Evolutionary conservation across 1,140 invertebrate genomes (phyloP).

Genomic region (Leptopilina clavipes): DNA sequence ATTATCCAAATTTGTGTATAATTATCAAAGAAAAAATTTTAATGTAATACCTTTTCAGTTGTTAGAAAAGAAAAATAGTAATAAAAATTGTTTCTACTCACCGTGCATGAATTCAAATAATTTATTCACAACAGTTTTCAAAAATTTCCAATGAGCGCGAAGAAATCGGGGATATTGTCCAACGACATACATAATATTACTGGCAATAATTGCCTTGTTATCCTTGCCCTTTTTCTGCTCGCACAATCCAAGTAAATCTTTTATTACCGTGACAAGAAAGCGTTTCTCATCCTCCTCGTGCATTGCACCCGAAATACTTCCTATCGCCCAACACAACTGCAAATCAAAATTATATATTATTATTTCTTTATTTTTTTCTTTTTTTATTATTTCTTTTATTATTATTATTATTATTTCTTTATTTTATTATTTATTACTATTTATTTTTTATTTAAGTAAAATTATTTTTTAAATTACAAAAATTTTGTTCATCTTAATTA

Average conservation of each 20-base stretch:
- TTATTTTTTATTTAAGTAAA: too few relatives aligned
- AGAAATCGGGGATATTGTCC: slow-evolving; percentile 99
- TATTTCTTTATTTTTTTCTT: background rate
- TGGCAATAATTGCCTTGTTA: slow-evolving; percentile 99
- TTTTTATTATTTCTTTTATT: too few relatives aligned
- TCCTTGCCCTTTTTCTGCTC: slow-evolving; percentile 99
- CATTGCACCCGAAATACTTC: slow-evolving; percentile 99
- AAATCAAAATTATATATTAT: slow-evolving; percentile 46
- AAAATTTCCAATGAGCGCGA: slow-evolving; percentile 99
- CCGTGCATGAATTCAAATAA: slow-evolving; percentile 99
- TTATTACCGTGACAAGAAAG: slow-evolving; percentile 99
- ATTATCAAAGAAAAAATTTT: too few relatives aligned
- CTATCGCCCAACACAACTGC: slow-evolving; percentile 98
- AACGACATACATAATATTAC: slow-evolving; percentile 99
- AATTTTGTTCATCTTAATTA: too few relatives aligned
- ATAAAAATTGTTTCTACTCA: slow-evolving; percentile 64
- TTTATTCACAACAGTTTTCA: slow-evolving; percentile 99
- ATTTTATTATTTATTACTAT: background rate
- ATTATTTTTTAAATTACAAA: too few relatives aligned
- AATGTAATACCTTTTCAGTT: too few relatives aligned
- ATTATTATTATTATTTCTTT: too few relatives aligned
- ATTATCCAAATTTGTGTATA: too few relatives aligned
- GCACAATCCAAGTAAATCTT: slow-evolving; percentile 97
- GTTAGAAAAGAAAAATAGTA: too few relatives aligned
- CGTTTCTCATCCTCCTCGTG: slow-evolving; percentile 99